Conservation (phyloP, 2,888 invertebrate species). For the Sericinus montela region DNA sequence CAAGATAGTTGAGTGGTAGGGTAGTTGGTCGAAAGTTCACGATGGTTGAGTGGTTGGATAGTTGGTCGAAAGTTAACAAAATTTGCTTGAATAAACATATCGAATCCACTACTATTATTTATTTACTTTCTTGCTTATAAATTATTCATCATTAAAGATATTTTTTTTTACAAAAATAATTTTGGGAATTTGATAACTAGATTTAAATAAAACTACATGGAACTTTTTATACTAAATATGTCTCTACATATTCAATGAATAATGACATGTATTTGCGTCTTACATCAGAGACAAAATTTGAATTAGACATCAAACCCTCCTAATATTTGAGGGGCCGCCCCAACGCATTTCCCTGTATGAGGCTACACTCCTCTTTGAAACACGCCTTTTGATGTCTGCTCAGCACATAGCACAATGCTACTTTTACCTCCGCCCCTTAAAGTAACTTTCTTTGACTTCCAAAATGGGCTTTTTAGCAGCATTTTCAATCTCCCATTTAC, state of each 20-base stretch:
- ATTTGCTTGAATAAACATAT: no score
- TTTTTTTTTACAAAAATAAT: no score
- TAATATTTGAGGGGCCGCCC: slow-evolving; percentile 49
- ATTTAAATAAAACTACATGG: no score
- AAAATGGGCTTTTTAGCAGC: slow-evolving; percentile 50
- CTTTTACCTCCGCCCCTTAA: slow-evolving; percentile 55
- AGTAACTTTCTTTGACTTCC: slow-evolving; percentile 49
- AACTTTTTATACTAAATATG: slow-evolving; percentile 4
- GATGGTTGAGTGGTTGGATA: no score
- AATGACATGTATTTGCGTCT: slow-evolving; percentile 16
- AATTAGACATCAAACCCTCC: slow-evolving; percentile 50
- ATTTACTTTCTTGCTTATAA: no score
- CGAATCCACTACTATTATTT: no score
- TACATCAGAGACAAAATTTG: slow-evolving; percentile 53
- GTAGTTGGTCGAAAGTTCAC: no score
- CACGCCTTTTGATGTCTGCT: slow-evolving; percentile 70
- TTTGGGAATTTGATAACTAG: no score
- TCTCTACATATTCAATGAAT: slow-evolving; percentile 8
- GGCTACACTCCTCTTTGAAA: slow-evolving; percentile 63
- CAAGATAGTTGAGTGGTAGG: no score
- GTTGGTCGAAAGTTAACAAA: no score
- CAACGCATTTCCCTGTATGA: slow-evolving; percentile 47
- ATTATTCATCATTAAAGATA: no score
- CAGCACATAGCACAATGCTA: slow-evolving; percentile 56
- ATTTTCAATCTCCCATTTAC: slow-evolving; percentile 25